Evolutionary conservation across 2,113 vertebrate species (phyloP), one percentile per base, ranked within the genome.

Genomic region (Serilophus lunatus): DNA sequence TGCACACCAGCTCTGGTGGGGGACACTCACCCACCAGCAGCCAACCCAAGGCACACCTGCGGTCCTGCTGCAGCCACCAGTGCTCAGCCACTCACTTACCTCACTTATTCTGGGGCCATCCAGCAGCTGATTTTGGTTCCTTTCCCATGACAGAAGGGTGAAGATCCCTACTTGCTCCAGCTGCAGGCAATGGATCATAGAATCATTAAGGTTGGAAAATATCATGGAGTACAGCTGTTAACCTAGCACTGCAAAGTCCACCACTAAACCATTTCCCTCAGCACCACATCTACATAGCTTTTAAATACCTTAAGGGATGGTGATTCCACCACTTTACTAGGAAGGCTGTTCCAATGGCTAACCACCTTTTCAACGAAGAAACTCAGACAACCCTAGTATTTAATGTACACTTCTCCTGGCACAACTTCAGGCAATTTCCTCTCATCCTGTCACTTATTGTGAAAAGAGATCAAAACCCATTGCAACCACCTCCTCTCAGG

Each of bases 81-180:
- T 0, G 0, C 18, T 35, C 35, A 69, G 20, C 16, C 42, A 8
- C 22, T 54, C 26, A 61, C 5, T 36, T 4, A 3, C 33, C 35
- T 70, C 33, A 45, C 12, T 64, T 35, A 25, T 0, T 2, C 7
- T 25, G 6, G 40, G 26, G 23, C 28, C 12, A 7, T 16, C 10
- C 33, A 60, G 56, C 35, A 75, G 18, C 7, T 29, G 12, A 12
- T 42, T 71, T 69, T 36, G 36, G 24, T 53, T 77, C 47, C 36
- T 8, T 26, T 26, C 8, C 23, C 24, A 7, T 0, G 0, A 22
- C 12, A 42, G 17, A 12, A 71, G 2, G 9, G n/a, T 71, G 45
- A 63, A 44, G 29, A 47, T 8, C 3, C 7, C 12, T 13, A 36
- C 29, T 47, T 63, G 7, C 23, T 63, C 24, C 19, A 36, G 16